Base-by-base conservation (phyloP, 2,113 vertebrate species). In the Anoplopoma fimbria region DNA sequence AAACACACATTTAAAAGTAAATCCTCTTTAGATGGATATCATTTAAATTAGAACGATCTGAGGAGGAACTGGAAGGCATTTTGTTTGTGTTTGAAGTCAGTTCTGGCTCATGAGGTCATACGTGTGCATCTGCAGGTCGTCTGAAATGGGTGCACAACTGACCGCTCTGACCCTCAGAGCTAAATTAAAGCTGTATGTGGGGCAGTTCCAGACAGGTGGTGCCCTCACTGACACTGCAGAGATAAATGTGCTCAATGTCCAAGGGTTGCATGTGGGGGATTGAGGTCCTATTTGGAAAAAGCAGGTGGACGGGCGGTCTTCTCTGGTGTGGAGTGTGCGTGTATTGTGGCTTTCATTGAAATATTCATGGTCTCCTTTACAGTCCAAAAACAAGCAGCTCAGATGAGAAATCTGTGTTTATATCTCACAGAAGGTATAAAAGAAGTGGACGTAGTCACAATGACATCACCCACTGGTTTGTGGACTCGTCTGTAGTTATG, bases 141-240 rank as follows among this genome's bases (percentile, higher is more conserved):
- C 40, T 31, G 49, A 89, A 88, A 72, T 69, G 77, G 82, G 73
- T 85, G 60, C 42, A 47, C 21, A 1, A 14, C 75, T 40, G 83
- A 77, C 76, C 78, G 29, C 23, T 69, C 84, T 90, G 88, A 86
- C 91, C 87, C 81, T 51, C 19, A 1, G 71, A 78, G 87, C 85
- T 87, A 88, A 91, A 91, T 92, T 82, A 90, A 92, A 89, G 87
- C 83, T 79, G 69, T 74, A 91, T 82, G 34, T 84, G 69, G 82
- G 80, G 27, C 89, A 89, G 70, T 60, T 92, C 85, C 51, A 74
- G 85, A 81, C 92, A 90, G 92, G 88, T 90, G 92, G 81, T 87
- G 86, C 47, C 79, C 84, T 89, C 40, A 25, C 51, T 34, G 75
- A 40, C 86, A 79, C 57, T 33, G 60, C 49, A 63, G 77, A 81